Conservation (phyloP, 2,113 vertebrate species). For the Clarias gariepinus region DNA sequence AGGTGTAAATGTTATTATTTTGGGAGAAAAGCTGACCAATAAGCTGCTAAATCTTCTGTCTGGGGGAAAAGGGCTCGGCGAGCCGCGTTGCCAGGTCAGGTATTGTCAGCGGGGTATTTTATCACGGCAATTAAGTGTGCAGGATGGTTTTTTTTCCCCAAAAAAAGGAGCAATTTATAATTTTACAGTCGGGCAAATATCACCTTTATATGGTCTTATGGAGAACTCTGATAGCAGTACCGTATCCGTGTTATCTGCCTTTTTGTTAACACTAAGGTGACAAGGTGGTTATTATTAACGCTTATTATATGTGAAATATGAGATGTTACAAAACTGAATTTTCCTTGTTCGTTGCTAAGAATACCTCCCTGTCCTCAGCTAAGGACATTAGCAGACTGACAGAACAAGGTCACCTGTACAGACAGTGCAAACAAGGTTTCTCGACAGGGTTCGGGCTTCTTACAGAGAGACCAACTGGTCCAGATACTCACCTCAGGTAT, state of each 20-base stretch:
- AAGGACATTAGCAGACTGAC: not conserved
- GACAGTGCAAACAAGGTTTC: not conserved
- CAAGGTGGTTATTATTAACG: not conserved
- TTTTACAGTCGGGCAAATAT: not conserved
- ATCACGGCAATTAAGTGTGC: conserved; percentile 1
- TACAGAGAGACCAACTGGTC: not conserved
- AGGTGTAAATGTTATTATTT: not conserved
- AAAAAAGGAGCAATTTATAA: not conserved
- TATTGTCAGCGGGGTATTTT: not conserved
- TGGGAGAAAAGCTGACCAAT: no score
- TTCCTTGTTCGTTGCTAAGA: not conserved
- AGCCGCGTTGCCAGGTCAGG: not conserved
- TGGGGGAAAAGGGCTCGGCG: not conserved
- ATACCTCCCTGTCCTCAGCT: not conserved
- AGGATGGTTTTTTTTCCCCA: not conserved
- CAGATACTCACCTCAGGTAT: not conserved
- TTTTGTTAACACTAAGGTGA: not conserved
- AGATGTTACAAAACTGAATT: not conserved
- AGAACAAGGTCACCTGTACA: not conserved
- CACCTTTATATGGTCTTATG: not conserved
- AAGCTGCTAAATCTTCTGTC: not conserved
- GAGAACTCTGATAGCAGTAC: not conserved
- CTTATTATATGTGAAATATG: not conserved
- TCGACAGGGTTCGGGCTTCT: not conserved
- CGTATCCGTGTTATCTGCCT: not conserved